Percentiles rank a stretch among this genome's conserved stretches.
These are phyloP conservation scores for Ecdyonurus torrentis DNA, from an alignment of 2,888 invertebrate species.

Conservation along the genomic window DNA sequence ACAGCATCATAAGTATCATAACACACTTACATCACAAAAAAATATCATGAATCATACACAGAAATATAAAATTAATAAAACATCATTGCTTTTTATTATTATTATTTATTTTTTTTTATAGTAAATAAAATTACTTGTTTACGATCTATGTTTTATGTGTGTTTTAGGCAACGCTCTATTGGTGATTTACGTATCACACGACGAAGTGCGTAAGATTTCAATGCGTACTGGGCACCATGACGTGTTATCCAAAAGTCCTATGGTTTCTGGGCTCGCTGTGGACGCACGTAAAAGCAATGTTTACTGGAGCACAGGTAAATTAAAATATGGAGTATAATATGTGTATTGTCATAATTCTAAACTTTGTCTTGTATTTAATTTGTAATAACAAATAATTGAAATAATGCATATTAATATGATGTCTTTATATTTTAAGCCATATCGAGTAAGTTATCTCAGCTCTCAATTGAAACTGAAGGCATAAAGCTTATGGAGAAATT, in stretches of 20 bases:
- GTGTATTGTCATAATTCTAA: too few relatives aligned
- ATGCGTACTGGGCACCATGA: slow-evolving; percentile 17
- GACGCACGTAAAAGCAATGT: slow-evolving; percentile 26
- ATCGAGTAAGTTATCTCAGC: background rate
- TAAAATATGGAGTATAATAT: too few relatives aligned
- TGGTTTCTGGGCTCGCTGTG: slow-evolving; percentile 37
- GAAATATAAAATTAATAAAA: too few relatives aligned
- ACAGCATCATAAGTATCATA: too few relatives aligned
- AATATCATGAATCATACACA: too few relatives aligned
- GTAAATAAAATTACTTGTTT: background rate
- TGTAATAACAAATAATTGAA: background rate
- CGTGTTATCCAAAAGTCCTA: slow-evolving; percentile 18
- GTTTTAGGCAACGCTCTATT: slow-evolving; percentile 22
- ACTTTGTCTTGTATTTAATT: too few relatives aligned
- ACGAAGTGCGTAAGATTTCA: slow-evolving; percentile 21
- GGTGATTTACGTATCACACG: slow-evolving; percentile 20
- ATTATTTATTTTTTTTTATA: background rate
- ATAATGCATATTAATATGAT: background rate
- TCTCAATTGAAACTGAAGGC: slow-evolving; percentile 22
- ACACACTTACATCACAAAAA: too few relatives aligned
- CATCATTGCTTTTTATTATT: too few relatives aligned
- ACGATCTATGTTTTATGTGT: too few relatives aligned
- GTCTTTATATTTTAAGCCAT: slow-evolving; percentile 9
- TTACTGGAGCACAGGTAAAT: slow-evolving; percentile 30
- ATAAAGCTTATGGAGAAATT: background rate